Base-by-base conservation (phyloP, 2,888 invertebrate genomes). In the Baronia brevicornis region DNA sequence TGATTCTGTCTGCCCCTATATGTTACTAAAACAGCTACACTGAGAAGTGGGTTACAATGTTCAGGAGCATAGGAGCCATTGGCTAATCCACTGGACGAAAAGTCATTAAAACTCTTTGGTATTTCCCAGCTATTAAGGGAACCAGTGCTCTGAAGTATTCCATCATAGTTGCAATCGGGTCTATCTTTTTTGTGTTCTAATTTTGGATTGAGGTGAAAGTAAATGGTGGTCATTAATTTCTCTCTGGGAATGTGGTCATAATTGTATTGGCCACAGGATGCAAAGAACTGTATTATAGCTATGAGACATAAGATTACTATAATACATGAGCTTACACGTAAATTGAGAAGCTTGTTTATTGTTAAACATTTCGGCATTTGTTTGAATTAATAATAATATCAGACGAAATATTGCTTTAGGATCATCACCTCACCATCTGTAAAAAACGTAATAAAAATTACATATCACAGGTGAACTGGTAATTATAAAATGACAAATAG, bases 11-110 rank as follows among this genome's bases (percentile, higher is more conserved):
- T 85, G 51, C 94, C 90, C 30, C 96, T 86, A 39, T 88, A 88
- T 0, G 96, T 94, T 30, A 97, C 87, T 44, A 97, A 88, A 19
- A 96, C 85, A 12, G 95, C 95, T 10, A 92, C 91, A 57, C 91
- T 91, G 57, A 86, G 86, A 10, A 61, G 38, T 0, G 84, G 73
- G 13, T 60, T 68, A 43, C 84, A 84, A 17, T 65, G 48, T 4
- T 52, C 50, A 1, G 84, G 84, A 3, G 46, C 29, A 23, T 58
- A 79, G 25, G 63, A 70, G 0, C 79, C 80, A 35, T 75, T 73
- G 3, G 45, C 45, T n/a, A 77, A 48, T 0, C 65, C 65, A 8
- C 38, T 53, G 0, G 64, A 56, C 6, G 51, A 31, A 33, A 63
- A 60, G 5, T 67, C 60, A 37, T 66, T 53, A 38, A 45, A 54